Evolutionary conservation across 2,888 invertebrate species (phyloP).

Genomic region (Platycnemis pennipes): DNA sequence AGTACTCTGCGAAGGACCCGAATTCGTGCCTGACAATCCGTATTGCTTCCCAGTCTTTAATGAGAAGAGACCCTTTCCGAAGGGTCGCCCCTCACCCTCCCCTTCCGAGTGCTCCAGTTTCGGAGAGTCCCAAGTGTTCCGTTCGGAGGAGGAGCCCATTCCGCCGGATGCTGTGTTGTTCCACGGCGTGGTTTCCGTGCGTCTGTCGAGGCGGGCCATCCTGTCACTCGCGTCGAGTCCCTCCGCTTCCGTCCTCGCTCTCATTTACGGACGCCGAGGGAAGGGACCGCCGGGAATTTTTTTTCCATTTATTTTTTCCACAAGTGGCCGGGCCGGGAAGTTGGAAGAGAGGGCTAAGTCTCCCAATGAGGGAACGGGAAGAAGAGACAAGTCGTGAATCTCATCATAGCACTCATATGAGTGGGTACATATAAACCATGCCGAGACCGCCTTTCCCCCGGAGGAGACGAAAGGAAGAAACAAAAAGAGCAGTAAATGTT

Average conservation of each 20-base stretch:
- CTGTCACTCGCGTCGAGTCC: neutral
- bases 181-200: neutral
- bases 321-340: no score
- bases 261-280: neutral
- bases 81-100: neutral
- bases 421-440: no score
- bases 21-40: neutral
- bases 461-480: neutral
- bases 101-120: neutral
- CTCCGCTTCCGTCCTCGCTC: neutral
- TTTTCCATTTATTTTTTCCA: no score
- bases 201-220: neutral
- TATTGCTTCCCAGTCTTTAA: neutral
- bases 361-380: no score
- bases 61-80: neutral
- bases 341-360: no score
- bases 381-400: no score
- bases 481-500: neutral
- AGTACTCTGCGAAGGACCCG: neutral
- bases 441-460: no score
- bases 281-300: neutral
- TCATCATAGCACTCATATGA: no score
- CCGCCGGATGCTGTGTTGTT: slow-evolving; percentile 3
- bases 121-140: neutral
- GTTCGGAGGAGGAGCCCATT: neutral